Evolutionary conservation across 2,888 invertebrate species (phyloP), one percentile per base, ranked within the genome.

Genomic region (Leistus spinibarbis): DNA sequence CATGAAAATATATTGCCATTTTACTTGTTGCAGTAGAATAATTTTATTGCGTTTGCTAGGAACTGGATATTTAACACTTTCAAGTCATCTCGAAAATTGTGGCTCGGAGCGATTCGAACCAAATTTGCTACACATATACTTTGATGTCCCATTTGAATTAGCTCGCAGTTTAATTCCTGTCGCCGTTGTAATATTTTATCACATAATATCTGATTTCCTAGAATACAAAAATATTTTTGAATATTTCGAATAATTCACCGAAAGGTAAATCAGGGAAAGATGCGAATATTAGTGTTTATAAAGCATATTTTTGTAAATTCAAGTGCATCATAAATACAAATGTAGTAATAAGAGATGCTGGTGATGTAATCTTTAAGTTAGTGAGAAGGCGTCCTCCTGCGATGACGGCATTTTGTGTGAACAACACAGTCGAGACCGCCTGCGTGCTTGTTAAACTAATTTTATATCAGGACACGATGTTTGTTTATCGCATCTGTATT

Each of bases 401-500:
- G 64, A 71, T 71, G 71, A 71, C 71, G 54, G 54, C 54, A 71
- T 64, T 23, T 40, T 71, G 17, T 64, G 22, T 60, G 56, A 54
- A 54, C n/a, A 17, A 40, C 23, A 54, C 64, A 23, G 40, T 20
- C 62, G 19, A 7, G 40, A 40, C 19, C 27, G 40, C 62, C 24
- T 24, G 62, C 20, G 53, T 63, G 64, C 64, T 63, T 71, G 63
- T 62, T 63, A 53, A 63, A 71, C 64, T 17, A 71, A 71, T 71
- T 71, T 23, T 54, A 71, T 63, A 64, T 71, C 27, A 23, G 16
- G 64, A 23, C 64, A 7, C n/a, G 24, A 64, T 54, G 71, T 64
- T 71, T 71, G 64, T 71, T 71, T 71, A 71, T 71, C 71, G 54
- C 71, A 64, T 71, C 63, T 65, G 71, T 71, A 71, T 71, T 70